Base-by-base conservation (phyloP, 2,113 vertebrate species). In the Symphodus melops region DNA sequence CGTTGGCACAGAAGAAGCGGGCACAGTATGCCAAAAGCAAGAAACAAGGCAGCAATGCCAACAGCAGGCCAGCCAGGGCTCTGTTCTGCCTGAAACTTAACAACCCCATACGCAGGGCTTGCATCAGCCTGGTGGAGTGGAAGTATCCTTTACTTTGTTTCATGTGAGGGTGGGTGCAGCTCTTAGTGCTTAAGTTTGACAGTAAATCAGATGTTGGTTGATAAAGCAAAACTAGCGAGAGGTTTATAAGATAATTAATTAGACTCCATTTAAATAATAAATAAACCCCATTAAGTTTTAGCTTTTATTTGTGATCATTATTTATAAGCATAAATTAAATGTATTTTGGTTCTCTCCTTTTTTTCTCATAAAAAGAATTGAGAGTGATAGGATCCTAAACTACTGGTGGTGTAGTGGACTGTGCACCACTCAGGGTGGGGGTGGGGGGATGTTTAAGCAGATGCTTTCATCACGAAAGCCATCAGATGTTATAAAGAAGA, bases 111-210 rank as follows among this genome's bases (percentile, higher is more conserved):
- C 95, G 98, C 92, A 97, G 97, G 95, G 98, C 98, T 94, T 99
- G 98, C 93, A 99, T 99, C 93, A 99, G 97, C 93, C 94, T 99
- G 89, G 98, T 99, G 94, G 98, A 99, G 95, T 99, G 98, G 98
- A 99, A 99, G 96, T 98, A 99, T 99, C 98, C 97, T 99, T 97
- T 95, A 85, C 57, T 39, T 6, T 42, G 20, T 53, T 20, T 25
- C 1, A 21, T 71, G 37, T 60, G 53, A 28, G 53, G 75, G 41
- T 63, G 16, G 25, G 2, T 36, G 62, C 33, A 41, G 36, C 39
- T 54, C 23, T 55, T 17, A 54, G 9, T 48, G 36, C 8, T 52
- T 33, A 48, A 33, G 65, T 46, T 19, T 53, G 16, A 66, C 12
- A 16, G 42, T 44, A 59, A 25, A 55, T 42, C 4, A 44, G 46